Evolutionary conservation across 1,140 invertebrate species (phyloP), one percentile per base, ranked within the genome.

Genomic region (Brevipalpus yothersi): DNA sequence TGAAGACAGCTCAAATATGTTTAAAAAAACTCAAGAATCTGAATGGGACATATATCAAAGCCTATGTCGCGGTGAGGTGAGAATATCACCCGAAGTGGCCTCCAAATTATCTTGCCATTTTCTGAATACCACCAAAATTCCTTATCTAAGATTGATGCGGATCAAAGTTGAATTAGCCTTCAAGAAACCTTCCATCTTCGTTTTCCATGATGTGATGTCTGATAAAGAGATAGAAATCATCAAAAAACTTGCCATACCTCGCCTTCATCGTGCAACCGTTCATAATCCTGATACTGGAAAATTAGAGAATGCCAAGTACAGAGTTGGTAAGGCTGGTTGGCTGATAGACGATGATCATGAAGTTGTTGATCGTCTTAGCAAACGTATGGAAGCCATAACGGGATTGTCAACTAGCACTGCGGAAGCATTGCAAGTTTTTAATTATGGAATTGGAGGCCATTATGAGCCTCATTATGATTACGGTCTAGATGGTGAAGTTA

Each of bases 401-500:
- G 83, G 83, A 4, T 73, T 97, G 59, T 80, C 79, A 56, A 79
- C 91, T 73, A 73, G 75, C 7, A 87, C 89, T 0, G 89, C 91
- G 0, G 93, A 98, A 73, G 91, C 93, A 69, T 74, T 94, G 56
- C 86, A 97, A 75, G 88, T 97, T 53, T 90, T 92, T 60, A 97
- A 97, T 74, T 97, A 97, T 73, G 94, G 93, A 21, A 88, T 97
- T 65, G 93, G 92, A n/a, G 94, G 94, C 0, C 93, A 98, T 72
- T 97, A 97, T 60, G 55, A 96, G 68, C 92, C 93, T n/a, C 94
- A 99, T 72, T 97, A 83, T 74, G 94, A 98, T 74, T 95, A 71
- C 82, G 80, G n/a, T n/a, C n/a, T n/a, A 73, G 82, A 84, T n/a
- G 69, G 89, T 95, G 72, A 80, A 76, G 85, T 68, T 85, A 87